These are phyloP conservation scores for Calephelis nemesis DNA, from an alignment of 1,140 invertebrate species.

Conservation along the genomic window DNA sequence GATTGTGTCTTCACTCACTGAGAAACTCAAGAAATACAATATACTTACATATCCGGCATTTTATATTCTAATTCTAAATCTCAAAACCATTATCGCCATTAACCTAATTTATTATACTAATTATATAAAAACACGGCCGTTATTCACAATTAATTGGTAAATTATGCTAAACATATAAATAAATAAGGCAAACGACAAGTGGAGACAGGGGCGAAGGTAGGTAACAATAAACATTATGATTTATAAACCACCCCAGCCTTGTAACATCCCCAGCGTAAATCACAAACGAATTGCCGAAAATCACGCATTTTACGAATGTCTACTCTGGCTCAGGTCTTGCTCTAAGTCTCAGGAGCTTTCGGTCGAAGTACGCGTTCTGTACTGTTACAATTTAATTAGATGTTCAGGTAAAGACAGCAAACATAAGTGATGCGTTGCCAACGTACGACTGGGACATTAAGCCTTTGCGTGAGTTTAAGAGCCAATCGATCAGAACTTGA, in stretches of 20 bases:
- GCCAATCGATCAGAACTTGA: no score
- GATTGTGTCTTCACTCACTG: no score
- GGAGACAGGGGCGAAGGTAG: conserved; percentile 33
- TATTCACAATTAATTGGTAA: conserved; percentile 11
- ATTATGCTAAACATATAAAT: conserved; percentile 20
- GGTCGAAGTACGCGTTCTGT: background rate
- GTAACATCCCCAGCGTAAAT: conserved; percentile 58
- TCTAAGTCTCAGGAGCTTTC: conserved; percentile 24
- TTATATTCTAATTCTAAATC: background rate
- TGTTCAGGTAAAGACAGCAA: no score
- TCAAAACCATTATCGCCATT: conserved; percentile 13
- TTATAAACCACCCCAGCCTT: conserved; percentile 44
- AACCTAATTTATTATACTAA: conserved; percentile 10
- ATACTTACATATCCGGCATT: background rate
- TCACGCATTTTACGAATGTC: conserved; percentile 67
- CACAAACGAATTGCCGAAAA: conserved; percentile 61
- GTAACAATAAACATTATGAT: conserved; percentile 57
- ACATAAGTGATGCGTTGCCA: conserved; percentile 7
- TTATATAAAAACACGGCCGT: conserved; percentile 12
- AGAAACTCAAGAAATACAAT: no score
- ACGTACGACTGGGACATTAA: no score
- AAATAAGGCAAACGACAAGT: conserved; percentile 24
- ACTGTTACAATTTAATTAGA: background rate
- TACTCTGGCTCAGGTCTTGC: conserved; percentile 40
- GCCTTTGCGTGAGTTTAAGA: no score